phyloP scores from a whole-genome alignment of 1,140 invertebrate species.

The Tribolium madens region DNA sequence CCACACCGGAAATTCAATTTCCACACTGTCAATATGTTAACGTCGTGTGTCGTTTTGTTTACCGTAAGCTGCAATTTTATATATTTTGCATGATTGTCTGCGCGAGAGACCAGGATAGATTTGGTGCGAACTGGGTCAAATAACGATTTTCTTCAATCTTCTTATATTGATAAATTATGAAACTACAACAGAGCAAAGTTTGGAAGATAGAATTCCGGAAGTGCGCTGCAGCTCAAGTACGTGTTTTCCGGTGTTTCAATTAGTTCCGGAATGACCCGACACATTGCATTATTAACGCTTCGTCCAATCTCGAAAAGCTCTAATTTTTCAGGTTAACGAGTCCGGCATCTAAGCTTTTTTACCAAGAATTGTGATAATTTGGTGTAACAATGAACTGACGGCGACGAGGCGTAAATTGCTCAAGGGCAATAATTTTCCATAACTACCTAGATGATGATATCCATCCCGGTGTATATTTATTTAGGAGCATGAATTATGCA shows the following conservation, averaged over 20 bases:
- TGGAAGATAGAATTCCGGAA: constrained; percentile 15
- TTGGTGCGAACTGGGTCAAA: constrained; percentile 6
- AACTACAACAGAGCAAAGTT: constrained; percentile 12
- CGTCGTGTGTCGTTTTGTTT: neutral
- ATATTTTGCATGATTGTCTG: neutral
- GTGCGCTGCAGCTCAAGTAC: constrained; percentile 13
- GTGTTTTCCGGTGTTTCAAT: constrained; percentile 35
- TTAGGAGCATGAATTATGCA: constrained; percentile 59
- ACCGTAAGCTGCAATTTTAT: neutral
- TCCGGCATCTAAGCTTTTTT: neutral
- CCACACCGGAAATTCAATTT: neutral
- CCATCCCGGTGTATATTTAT: constrained; percentile 56
- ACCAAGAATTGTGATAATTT: constrained; percentile 26
- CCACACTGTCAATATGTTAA: neutral
- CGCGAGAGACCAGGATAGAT: neutral
- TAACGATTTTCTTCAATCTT: constrained; percentile 9
- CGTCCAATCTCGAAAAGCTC: constrained; percentile 2
- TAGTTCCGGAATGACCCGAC: constrained; percentile 16
- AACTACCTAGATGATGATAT: constrained; percentile 51
- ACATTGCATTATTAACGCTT: constrained; percentile 29
- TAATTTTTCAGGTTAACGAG: constrained; percentile 36
- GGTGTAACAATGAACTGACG: constrained; percentile 42
- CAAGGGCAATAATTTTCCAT: constrained; percentile 45
- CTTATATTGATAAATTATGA: constrained; percentile 23
- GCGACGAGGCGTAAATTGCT: constrained; percentile 47